Base-by-base conservation (phyloP, 2,888 invertebrate species). In the Trypoxylon attenuatum region DNA sequence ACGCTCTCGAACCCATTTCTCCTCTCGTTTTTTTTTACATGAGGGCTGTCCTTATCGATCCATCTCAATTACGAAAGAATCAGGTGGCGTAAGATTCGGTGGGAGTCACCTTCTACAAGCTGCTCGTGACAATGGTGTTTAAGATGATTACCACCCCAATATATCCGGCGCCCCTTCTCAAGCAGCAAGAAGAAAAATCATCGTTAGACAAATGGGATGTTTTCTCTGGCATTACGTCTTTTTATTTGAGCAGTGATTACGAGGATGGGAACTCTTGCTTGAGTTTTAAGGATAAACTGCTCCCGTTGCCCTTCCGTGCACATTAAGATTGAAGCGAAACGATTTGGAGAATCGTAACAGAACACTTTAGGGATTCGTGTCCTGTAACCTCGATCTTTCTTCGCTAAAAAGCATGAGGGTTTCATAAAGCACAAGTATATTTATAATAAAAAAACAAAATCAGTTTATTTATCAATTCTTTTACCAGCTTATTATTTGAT, bases 141-240 rank as follows among this genome's bases (percentile, higher is more conserved):
- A 82, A 84, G 84, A 84, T 82, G 84, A 85, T 85, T 84, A 83
- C 84, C 84, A 78, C 76, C 79, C 82, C 78, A 62, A 54, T 76
- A 66, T 63, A 61, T 56, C 60, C 60, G 69, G 47, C 49, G 47
- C 42, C 27, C 46, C 42, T 19, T 6, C 53, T 38, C 63, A 43
- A 50, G 8, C 43, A 33, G 33, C 53, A 54, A 69, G 42, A 72
- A 81, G 81, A 86, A 84, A 84, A 84, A 84, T 86, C 81, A 81
- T 81, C 79, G 81, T 82, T 80, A 81, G 86, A 87, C 84, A 87
- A 87, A 87, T 85, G 85, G 82, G 79, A 80, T 77, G 82, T 82
- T 87, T 87, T 87, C 85, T 87, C 85, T 80, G 82, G 81, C 77
- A 82, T 84, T 82, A 83, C 79, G 81, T 77, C 80, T 82, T 84